These are phyloP conservation scores for Champsocephalus gunnari DNA, from an alignment of 2,797 vertebrate genomes.

Conservation along the genomic window DNA sequence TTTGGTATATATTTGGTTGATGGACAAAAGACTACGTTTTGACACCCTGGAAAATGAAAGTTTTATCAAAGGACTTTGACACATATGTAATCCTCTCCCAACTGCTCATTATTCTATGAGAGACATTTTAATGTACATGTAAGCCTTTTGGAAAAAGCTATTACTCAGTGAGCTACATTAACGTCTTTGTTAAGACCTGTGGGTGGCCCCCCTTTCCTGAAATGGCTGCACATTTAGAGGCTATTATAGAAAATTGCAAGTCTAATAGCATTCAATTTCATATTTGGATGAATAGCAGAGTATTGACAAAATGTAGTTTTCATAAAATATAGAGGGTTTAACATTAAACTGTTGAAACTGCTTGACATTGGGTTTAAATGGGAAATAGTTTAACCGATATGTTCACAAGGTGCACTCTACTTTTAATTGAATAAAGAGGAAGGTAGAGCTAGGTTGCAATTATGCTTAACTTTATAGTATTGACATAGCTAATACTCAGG, in stretches of 20 bases:
- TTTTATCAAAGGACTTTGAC: neutral
- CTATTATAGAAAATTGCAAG: slow-evolving; percentile 31
- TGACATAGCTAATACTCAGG: slow-evolving; percentile 40
- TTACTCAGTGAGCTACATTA: slow-evolving; percentile 3
- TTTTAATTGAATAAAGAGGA: slow-evolving; percentile 49
- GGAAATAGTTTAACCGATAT: slow-evolving; percentile 47
- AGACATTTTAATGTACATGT: neutral
- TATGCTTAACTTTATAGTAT: slow-evolving; percentile 44
- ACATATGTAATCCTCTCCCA: neutral
- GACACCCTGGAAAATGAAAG: neutral
- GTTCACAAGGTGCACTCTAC: slow-evolving; percentile 37
- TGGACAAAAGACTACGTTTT: too few species aligned
- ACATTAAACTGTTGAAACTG: slow-evolving; percentile 31
- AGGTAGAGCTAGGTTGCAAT: slow-evolving; percentile 47
- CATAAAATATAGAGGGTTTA: slow-evolving; percentile 30
- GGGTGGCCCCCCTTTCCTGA: slow-evolving; percentile 8
- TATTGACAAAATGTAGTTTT: slow-evolving; percentile 50
- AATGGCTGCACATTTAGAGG: slow-evolving; percentile 20
- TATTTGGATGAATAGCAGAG: slow-evolving; percentile 21
- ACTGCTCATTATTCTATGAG: neutral
- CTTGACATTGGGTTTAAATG: slow-evolving; percentile 35
- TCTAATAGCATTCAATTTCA: slow-evolving; percentile 38
- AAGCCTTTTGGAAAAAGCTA: neutral
- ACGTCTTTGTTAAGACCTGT: neutral
- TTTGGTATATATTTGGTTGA: too few species aligned